Percentiles rank a stretch among this genome's conserved stretches.
phyloP scores from a whole-genome alignment of 1,140 invertebrate species.

The Trigoniulus corallinus region DNA sequence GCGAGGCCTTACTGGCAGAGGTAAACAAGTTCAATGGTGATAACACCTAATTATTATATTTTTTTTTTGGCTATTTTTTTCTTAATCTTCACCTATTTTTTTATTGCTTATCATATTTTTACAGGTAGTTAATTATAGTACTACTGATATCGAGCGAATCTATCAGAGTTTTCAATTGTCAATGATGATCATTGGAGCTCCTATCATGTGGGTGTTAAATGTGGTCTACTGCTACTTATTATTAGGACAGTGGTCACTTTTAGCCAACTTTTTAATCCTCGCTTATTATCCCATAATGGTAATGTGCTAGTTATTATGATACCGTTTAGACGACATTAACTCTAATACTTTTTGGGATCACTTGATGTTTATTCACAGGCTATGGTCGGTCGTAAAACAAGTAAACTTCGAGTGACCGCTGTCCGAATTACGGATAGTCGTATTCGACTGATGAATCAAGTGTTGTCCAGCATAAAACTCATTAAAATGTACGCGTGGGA shows the following conservation, averaged over 20 bases:
- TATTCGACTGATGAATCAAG: slow-evolving; percentile 36
- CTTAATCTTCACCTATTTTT: no score
- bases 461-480: slow-evolving; percentile 41
- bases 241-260: neutral
- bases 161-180: neutral
- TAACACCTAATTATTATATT: neutral
- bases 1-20: neutral
- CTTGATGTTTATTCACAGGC: slow-evolving; percentile 15
- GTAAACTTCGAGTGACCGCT: slow-evolving; percentile 17
- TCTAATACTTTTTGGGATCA: no score
- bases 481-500: slow-evolving; percentile 90
- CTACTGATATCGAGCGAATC: neutral
- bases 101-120: no score
- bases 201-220: neutral
- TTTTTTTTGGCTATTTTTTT: neutral
- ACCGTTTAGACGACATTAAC: neutral
- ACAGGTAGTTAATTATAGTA: neutral
- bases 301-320: neutral
- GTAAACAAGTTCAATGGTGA: neutral
- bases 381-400: slow-evolving; percentile 17
- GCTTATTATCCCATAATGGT: neutral
- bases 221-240: neutral
- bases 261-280: neutral
- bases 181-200: neutral
- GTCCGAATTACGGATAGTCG: slow-evolving; percentile 20